Conservation (phyloP, 1,140 invertebrate genomes). For the Drosophila parvula region DNA sequence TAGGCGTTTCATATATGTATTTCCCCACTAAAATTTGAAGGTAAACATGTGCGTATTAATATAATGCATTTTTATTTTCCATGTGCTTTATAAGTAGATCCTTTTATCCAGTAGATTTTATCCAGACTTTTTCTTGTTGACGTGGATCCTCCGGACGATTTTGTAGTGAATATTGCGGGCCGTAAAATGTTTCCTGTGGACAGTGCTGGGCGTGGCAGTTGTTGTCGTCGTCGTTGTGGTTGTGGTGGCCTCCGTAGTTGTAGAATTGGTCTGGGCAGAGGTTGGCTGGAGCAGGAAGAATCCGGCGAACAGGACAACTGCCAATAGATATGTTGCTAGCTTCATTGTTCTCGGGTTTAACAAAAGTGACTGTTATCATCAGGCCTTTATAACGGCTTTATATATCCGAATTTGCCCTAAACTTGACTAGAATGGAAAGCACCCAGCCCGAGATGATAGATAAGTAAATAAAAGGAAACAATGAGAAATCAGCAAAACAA, state of each 20-base stretch:
- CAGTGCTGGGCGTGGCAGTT: slow-evolving; percentile 7
- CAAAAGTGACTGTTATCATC: slow-evolving; percentile 3
- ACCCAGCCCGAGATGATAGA: not conserved
- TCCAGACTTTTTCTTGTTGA: slow-evolving; percentile 12
- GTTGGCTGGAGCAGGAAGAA: slow-evolving; percentile 18
- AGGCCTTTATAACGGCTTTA: slow-evolving; percentile 1
- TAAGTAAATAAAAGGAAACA: slow-evolving; percentile 23
- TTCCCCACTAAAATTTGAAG: not conserved
- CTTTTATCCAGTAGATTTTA: not conserved
- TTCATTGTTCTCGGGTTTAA: slow-evolving; percentile 27
- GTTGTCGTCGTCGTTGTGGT: slow-evolving; percentile 12
- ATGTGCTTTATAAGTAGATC: not conserved
- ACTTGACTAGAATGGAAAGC: slow-evolving; percentile 3
- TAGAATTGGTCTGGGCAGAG: slow-evolving; percentile 26
- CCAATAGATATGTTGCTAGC: slow-evolving; percentile 32
- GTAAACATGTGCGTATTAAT: too few relatives aligned
- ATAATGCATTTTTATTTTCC: not conserved
- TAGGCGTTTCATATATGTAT: not conserved
- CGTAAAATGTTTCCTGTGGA: slow-evolving; percentile 26
- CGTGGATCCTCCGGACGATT: slow-evolving; percentile 9
- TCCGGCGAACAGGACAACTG: slow-evolving; percentile 24
- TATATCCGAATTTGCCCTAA: slow-evolving; percentile 7
- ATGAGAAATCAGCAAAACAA: slow-evolving; percentile 22
- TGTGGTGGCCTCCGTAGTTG: slow-evolving; percentile 12
- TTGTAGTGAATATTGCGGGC: slow-evolving; percentile 3